Evolutionary conservation across 2,113 vertebrate genomes (phyloP).

Genomic region (Sciurus niger): DNA sequence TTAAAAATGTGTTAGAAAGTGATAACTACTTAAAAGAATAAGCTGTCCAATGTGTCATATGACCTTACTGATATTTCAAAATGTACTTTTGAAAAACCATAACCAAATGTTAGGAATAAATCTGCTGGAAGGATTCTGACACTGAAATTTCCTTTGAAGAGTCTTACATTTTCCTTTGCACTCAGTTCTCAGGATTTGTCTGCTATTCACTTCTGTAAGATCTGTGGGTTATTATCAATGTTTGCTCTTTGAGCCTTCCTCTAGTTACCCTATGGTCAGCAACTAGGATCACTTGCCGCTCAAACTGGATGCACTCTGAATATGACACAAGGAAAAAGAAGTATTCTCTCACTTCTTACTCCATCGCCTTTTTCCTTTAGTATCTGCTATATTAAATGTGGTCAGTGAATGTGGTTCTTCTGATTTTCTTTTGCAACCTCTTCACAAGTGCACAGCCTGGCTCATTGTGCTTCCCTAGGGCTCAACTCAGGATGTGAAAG

Average conservation of each 20-base stretch:
- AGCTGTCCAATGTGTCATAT: not conserved
- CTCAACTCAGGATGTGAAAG: not conserved
- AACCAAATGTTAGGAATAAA: not conserved
- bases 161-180: not conserved
- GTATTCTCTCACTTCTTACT: not conserved
- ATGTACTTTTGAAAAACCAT: not conserved
- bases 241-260: not conserved
- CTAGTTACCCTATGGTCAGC: not conserved
- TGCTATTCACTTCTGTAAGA: not conserved
- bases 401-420: not conserved
- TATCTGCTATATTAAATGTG: not conserved
- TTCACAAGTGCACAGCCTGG: not conserved
- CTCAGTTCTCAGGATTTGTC: not conserved
- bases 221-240: not conserved
- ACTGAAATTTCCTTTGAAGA: not conserved
- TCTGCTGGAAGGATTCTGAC: not conserved
- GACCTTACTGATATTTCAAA: not conserved
- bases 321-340: not conserved
- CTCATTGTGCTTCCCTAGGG: not conserved
- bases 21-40: constrained; percentile 42
- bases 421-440: not conserved
- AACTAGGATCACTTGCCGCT: not conserved
- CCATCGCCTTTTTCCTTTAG: not conserved
- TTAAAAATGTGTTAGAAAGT: not conserved
- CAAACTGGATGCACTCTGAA: not conserved